These are phyloP conservation scores for Podarcis muralis DNA, from an alignment of 2,113 vertebrate species.

Conservation along the genomic window DNA sequence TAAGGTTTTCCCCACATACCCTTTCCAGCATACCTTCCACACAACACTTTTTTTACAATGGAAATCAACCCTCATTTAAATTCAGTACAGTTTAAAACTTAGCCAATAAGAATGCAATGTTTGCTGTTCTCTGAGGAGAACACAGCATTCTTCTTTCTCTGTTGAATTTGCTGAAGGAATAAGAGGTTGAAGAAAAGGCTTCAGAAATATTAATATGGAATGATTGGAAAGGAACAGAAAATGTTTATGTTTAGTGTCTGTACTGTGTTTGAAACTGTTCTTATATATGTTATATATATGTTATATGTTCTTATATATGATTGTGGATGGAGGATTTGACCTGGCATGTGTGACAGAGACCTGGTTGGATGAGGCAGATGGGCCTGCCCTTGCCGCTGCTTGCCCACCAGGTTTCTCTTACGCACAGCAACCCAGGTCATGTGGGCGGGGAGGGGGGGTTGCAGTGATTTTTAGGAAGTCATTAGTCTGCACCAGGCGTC, in stretches of 20 bases:
- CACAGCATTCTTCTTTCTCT: not conserved
- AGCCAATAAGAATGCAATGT: not conserved
- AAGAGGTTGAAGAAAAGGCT: not conserved
- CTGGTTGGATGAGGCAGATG: too few species aligned
- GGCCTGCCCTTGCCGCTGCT: too few species aligned
- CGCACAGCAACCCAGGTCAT: too few species aligned
- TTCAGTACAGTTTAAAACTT: not conserved
- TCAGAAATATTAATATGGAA: not conserved
- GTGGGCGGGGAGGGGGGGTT: too few species aligned
- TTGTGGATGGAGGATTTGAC: too few species aligned
- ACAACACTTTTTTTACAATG: not conserved
- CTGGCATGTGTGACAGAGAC: too few species aligned
- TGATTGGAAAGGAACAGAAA: not conserved
- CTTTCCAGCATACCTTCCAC: not conserved
- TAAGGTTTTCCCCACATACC: not conserved
- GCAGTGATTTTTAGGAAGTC: too few species aligned
- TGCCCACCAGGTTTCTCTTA: too few species aligned
- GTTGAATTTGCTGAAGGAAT: not conserved
- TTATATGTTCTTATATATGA: too few species aligned
- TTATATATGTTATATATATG: too few species aligned
- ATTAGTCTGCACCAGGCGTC: too few species aligned
- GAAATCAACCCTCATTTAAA: not conserved
- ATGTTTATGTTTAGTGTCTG: not conserved
- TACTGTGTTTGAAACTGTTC: too few species aligned
- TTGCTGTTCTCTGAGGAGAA: not conserved